Percentiles rank a stretch among this genome's conserved stretches.
phyloP scores from a whole-genome alignment of 2,113 vertebrate genomes.

The Bambusicola thoracicus region DNA sequence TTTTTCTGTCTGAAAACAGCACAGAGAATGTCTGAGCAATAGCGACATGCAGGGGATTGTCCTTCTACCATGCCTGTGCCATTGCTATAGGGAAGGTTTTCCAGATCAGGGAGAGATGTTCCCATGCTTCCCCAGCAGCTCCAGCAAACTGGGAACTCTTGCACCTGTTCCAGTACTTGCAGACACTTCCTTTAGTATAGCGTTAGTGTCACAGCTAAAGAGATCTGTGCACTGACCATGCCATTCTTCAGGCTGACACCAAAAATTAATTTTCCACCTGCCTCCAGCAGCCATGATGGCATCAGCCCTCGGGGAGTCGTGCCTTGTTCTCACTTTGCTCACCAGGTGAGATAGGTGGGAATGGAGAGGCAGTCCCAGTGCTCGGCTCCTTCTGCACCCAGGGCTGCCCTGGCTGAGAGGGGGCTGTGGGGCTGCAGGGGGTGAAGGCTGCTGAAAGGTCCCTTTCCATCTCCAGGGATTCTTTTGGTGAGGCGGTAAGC shows the following conservation, averaged over 20 bases:
- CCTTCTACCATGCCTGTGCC: neutral
- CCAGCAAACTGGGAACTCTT: neutral
- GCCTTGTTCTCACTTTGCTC: neutral
- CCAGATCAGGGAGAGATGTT: neutral
- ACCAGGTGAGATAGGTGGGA: neutral
- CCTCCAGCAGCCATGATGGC: neutral
- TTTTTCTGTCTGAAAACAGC: neutral
- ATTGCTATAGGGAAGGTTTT: neutral
- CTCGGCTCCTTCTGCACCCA: neutral
- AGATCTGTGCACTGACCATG: fast-evolving
- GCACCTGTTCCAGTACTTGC: neutral
- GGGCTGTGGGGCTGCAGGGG: neutral
- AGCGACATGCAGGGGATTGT: neutral
- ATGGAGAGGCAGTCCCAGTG: too few relatives aligned
- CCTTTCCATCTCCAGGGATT: neutral
- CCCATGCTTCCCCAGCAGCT: neutral
- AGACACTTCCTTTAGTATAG: neutral
- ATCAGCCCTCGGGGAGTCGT: neutral
- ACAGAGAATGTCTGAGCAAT: neutral
- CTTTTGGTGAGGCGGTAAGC: neutral
- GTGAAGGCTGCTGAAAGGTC: neutral
- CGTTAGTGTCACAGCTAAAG: fast-evolving
- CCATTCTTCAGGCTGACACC: neutral
- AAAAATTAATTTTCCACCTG: neutral
- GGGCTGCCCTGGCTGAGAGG: neutral